Evolutionary conservation across 2,797 vertebrate genomes (phyloP).

Genomic region (Poeciliopsis paucimaculata): DNA sequence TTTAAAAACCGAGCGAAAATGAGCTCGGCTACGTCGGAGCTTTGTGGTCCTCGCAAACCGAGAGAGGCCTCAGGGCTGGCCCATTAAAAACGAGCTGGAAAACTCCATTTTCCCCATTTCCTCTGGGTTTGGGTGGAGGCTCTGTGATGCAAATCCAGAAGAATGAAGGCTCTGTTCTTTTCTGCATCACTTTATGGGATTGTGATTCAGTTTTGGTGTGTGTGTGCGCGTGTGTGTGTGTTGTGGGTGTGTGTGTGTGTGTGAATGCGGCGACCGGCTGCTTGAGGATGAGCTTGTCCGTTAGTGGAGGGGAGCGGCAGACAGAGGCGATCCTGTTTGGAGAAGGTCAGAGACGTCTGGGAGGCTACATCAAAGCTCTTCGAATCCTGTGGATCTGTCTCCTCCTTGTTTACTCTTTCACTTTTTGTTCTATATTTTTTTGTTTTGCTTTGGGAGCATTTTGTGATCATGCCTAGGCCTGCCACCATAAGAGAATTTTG

Average conservation of each 20-base stretch:
- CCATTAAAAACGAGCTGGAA: slow-evolving; percentile 71
- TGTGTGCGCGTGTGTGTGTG: slow-evolving; percentile 32
- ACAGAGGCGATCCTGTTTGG: slow-evolving; percentile 48
- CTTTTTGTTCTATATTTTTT: not conserved
- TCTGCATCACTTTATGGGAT: slow-evolving; percentile 56
- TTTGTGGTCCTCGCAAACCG: slow-evolving; percentile 67
- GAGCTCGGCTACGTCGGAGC: slow-evolving; percentile 56
- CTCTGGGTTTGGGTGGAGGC: slow-evolving; percentile 77
- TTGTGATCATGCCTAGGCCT: not conserved
- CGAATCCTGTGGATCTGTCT: slow-evolving; percentile 25
- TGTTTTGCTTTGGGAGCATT: not conserved
- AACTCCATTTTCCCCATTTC: slow-evolving; percentile 72
- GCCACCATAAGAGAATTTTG: too few species aligned
- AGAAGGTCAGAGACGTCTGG: slow-evolving; percentile 59
- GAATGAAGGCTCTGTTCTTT: slow-evolving; percentile 73
- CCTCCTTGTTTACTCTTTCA: slow-evolving; percentile 1
- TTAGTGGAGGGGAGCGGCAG: slow-evolving; percentile 43
- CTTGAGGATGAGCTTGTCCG: slow-evolving; percentile 45
- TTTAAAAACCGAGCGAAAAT: slow-evolving; percentile 46
- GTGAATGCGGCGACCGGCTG: slow-evolving; percentile 44
- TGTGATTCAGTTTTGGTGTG: slow-evolving; percentile 54
- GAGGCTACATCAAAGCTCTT: slow-evolving; percentile 37
- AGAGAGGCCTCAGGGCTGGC: slow-evolving; percentile 60
- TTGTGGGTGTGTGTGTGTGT: slow-evolving; percentile 23
- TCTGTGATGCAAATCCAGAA: slow-evolving; percentile 71